Conservation (phyloP, 2,797 vertebrate species). For the Microcaecilia unicolor region DNA sequence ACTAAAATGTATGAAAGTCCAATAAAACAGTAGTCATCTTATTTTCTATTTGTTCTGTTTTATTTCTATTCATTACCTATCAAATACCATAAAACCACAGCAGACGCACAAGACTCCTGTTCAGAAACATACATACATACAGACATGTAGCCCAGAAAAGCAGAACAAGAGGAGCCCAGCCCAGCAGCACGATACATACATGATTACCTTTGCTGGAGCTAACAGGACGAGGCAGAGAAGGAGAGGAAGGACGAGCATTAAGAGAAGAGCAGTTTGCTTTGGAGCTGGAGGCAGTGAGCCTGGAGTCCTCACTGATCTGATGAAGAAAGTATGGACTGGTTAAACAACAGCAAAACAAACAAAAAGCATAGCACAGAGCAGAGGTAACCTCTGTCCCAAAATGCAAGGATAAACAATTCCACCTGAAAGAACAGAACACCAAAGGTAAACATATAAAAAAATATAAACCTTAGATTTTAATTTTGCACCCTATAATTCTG, state of each 20-base stretch:
- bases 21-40: too few relatives aligned
- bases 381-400: too few relatives aligned
- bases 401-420: background rate
- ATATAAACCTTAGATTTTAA: too few relatives aligned
- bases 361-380: slow-evolving; percentile 3
- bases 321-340: slow-evolving; percentile 51
- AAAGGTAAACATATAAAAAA: background rate
- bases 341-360: slow-evolving; percentile 9
- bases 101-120: too few relatives aligned
- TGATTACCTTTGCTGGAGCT: slow-evolving; percentile 96
- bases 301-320: slow-evolving; percentile 88
- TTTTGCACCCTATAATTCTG: accelerated
- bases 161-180: slow-evolving; percentile 43
- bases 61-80: too few relatives aligned
- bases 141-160: slow-evolving; percentile 37
- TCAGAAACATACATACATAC: too few relatives aligned
- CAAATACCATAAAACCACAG: too few relatives aligned
- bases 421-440: background rate
- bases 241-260: slow-evolving; percentile 53
- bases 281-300: slow-evolving; percentile 57
- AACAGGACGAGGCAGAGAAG: slow-evolving; percentile 70
- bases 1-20: too few relatives aligned
- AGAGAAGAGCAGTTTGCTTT: slow-evolving; percentile 62
- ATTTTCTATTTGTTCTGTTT: too few relatives aligned
- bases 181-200: slow-evolving; percentile 72